Evolutionary conservation across 30 jellyfish, hydroid and myxozoan species (phyloP), one percentile per base, ranked within the genome.

Genomic region (Nemopilema nomurai): DNA sequence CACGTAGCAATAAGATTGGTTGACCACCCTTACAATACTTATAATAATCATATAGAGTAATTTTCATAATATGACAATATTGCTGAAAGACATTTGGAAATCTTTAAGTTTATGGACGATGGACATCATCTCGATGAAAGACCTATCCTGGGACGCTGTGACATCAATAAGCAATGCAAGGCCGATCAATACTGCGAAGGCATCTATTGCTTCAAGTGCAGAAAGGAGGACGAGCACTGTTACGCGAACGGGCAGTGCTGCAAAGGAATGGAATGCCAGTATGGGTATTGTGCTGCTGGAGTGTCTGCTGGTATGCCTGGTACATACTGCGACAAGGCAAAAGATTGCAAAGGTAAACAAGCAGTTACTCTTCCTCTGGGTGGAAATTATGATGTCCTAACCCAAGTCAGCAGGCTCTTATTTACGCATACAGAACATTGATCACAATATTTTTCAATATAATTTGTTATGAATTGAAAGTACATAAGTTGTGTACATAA

Each of bases 251-350:
- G 98, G 0, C 96, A 86, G 51, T 93, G 98, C 77, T 93, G 98
- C 84, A 81, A 88, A 23, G 97, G 97, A 28, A 31, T 91, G 49
- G 98, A 85, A 51, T 93, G 98, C 76, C 98, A 93, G 68, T 93
- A 88, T 83, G 98, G 98, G 0, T 63, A 81, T 71, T 93, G 98
- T 51, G 86, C 94, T 0, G 75, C 69, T 52, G 98, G 97, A 1
- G 95, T 80, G 4, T 68, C 79, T n/a, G 96, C 96, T 0, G 98
- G 98, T 13, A 93, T 82, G 83, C 97, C 98, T 8, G 98, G 98
- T 0, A 93, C 98, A 71, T 93, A 73, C 69, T 93, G 98, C 62
- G 98, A 93, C 85, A 67, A 83, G 31, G 82, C 92, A 32, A 80
- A 70, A 51, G 98, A 93, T 82, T 93, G 98, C 83, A 93, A 66